phyloP scores from a whole-genome alignment of 2,888 invertebrate genomes.

The Clunio marinus region DNA sequence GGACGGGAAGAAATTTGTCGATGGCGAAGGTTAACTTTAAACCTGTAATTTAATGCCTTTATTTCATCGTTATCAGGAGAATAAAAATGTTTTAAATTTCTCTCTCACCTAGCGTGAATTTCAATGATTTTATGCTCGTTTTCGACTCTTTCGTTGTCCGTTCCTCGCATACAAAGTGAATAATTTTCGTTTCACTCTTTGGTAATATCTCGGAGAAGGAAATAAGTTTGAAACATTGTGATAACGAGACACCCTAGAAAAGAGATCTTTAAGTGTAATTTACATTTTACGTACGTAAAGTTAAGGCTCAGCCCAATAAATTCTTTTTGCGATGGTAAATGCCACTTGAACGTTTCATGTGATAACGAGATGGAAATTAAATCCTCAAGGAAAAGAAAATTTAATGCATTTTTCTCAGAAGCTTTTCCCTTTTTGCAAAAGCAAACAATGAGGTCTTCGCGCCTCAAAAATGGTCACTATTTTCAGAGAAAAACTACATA shows the following conservation, averaged over 20 bases:
- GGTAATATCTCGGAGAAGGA: no score
- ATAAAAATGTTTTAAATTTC: background rate
- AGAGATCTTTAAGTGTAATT: conserved; percentile 14
- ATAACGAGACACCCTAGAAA: conserved; percentile 1
- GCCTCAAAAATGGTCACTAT: background rate
- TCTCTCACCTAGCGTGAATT: background rate
- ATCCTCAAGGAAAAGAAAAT: background rate
- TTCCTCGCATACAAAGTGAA: conserved; percentile 7
- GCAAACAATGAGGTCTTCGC: conserved; percentile 17
- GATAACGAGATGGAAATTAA: conserved; percentile 24
- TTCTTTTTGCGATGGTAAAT: background rate
- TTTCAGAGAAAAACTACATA: conserved; percentile 1
- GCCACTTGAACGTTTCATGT: conserved; percentile 24
- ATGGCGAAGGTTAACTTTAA: background rate
- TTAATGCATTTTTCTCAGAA: background rate
- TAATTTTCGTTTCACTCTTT: background rate
- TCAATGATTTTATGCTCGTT: background rate
- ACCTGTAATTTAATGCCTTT: conserved; percentile 9
- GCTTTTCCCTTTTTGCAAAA: background rate
- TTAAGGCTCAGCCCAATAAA: conserved; percentile 1
- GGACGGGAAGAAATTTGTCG: background rate
- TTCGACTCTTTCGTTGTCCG: background rate
- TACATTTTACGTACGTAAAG: conserved; percentile 16
- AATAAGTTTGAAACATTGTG: conserved; percentile 5
- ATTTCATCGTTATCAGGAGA: background rate